phyloP scores from a whole-genome alignment of 2,888 invertebrate genomes.

The Trichopoda pennipes region DNA sequence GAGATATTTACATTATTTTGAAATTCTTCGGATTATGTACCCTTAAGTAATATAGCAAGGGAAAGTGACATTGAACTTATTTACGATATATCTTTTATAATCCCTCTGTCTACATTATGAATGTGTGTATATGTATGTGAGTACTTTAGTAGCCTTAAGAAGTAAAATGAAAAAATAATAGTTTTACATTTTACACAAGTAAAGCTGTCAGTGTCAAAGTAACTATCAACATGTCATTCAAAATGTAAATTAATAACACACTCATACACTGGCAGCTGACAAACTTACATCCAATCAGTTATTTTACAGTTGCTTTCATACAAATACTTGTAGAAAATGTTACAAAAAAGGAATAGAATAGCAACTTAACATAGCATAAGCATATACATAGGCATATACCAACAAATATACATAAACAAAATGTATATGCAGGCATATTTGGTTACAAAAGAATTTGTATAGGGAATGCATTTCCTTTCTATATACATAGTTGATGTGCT shows the following conservation, averaged over 20 bases:
- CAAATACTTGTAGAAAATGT: constrained; percentile 1
- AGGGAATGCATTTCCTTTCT: background rate
- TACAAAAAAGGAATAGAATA: background rate
- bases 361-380: constrained; percentile 17
- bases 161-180: constrained; percentile 43
- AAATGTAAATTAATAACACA: constrained; percentile 76
- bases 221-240: constrained; percentile 79
- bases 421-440: background rate
- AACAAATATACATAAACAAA: background rate
- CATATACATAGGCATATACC: constrained; percentile 11
- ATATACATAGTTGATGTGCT: constrained; percentile 6
- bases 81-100: background rate
- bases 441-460: constrained; percentile 9
- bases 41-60: too few relatives aligned
- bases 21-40: too few relatives aligned
- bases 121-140: constrained; percentile 4
- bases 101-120: background rate
- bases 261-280: constrained; percentile 42
- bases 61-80: too few relatives aligned
- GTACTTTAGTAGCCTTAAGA: constrained; percentile 21
- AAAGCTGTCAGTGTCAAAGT: constrained; percentile 77
- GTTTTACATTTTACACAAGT: constrained; percentile 54
- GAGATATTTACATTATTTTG: too few relatives aligned
- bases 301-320: background rate
- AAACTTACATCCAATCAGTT: constrained; percentile 10